Evolutionary conservation across 2,888 invertebrate genomes (phyloP), one percentile per base, ranked within the genome.

Genomic region (Zeuzera pyrina): DNA sequence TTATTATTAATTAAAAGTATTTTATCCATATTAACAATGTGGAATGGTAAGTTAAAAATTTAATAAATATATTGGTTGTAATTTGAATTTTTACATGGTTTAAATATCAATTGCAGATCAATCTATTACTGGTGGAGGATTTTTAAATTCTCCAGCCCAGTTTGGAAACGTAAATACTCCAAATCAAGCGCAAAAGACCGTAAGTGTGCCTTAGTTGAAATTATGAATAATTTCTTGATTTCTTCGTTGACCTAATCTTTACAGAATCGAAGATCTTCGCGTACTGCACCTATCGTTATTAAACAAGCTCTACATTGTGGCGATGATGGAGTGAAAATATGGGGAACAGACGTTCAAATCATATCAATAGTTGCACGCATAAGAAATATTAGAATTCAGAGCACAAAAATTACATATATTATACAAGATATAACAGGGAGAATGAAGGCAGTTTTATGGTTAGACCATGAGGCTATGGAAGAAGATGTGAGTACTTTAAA

Each of bases 291-390:
- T 2, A 65, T 84, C 34, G 84, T 84, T 3, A 83, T 84, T 28
- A 70, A 49, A 39, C 84, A 84, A 57, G 84, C 84, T 6, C 49
- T 84, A 12, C 76, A 79, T 35, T 57, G 71, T 48, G 76, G 79
- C 11, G 83, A 81, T 48, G 84, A 84, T 41, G 84, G 84, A 31
- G 49, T 84, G 0, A 83, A 77, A 51, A 81, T 84, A 49, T 84
- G 84, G 83, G 84, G 84, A 14, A 78, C 78, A 10, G 84, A 84
- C 38, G 68, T 84, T 30, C 83, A 83, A 52, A 83, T 84, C 35
- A 73, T 79, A 0, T 70, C 62, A 3, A 49, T 84, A 39, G 69
- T 84, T 5, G 84, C 79, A 13, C 55, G 79, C 30, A 50, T 84
- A 1, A 57, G 64, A 25, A 83, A 78, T 37, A 81, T 84, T 22